Base-by-base conservation (phyloP, 2,113 vertebrate species). In the Mobula hypostoma region DNA sequence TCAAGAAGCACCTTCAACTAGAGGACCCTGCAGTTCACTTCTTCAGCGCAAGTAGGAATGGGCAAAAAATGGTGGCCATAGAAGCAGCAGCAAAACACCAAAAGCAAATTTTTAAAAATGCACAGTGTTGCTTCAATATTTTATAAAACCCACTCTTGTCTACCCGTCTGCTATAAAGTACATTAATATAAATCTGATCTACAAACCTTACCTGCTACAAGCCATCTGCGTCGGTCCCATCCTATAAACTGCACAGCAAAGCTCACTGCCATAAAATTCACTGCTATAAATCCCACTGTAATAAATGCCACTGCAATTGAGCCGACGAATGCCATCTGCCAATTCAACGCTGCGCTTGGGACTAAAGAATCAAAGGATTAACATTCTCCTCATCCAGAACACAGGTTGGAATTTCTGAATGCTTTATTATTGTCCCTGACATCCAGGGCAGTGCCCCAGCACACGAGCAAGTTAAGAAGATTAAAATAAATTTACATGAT, bases 381-480 rank as follows among this genome's bases (percentile, higher is more conserved):
- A 68, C 85, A 90, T 68, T 0, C 61, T 32, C 85, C 32, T 29
- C n/a, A 66, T 90, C 85, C 85, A 90, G 32, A 90, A 90, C 61
- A 21, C 29, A 90, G 29, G 85, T 90, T 90, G 19, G 85, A 90
- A 90, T 90, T 90, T 90, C 61, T 90, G 61, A 63, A 90, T 87
- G 5, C 83, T 61, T 61, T 56, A 85, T 66, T 88, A 66, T 88
- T 88, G 32, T 88, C 85, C 58, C 27, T 88, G 85, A 66, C 58
- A 66, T 32, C 61, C 61, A 32, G 14, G 83, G 61, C 85, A 90
- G 85, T 90, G 61, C 85, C 61, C 61, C 61, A 66, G 15, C 85
- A 90, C 85, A 90, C 63, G 27, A 61, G 58, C 83, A 90, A 90
- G 61, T 68, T 90, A 68, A 90, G 83, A 88, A 88, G 85, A 68